Base-by-base conservation (phyloP, 2,797 vertebrate species). In the Spheniscus humboldti region DNA sequence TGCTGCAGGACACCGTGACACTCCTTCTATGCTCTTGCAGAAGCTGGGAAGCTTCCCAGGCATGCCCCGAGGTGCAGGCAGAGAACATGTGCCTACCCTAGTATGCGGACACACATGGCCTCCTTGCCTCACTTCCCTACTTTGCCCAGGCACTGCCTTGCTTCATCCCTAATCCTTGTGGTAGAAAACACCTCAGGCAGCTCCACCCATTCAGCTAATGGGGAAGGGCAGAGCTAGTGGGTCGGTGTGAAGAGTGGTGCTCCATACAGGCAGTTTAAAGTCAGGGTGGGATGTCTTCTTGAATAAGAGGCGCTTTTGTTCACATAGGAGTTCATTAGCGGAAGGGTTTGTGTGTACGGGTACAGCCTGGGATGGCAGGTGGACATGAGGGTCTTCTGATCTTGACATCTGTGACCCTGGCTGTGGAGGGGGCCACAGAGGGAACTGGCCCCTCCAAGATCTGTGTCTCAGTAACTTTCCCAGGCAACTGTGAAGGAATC, bases 311-410 rank as follows among this genome's bases (percentile, higher is more conserved):
- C 0, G 7, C 50, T 31, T 69, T 52, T 37, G 20, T n/a, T 43
- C 55, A 13, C 2, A 0, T 2, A 11, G 76, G 30, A 24, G 5
- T 16, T 45, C 3, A 2, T 56, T 56, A 25, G 12, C 1, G 5
- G 20, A 39, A 43, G 35, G 17, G 18, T 27, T 55, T 30, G 6
- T 27, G 56, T 48, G 66, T 48, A 6, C 0, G 3, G 59, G 41
- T 31, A 11, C 7, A 5, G 24, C 39, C 23, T 45, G 39, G 39
- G 39, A 0, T 28, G 86, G 25, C 28, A 12, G 39, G 16, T 19
- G 57, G 31, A 23, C 52, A 5, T 4, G 4, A 39, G n/a, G n/a
- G 15, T 41, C 48, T 62, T 63, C 71, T 66, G 23, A 31, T 39
- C n/a, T 45, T 12, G 18, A 11, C 15, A 6, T 19, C 10, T 6